Evolutionary conservation across 64 coral and sea anemone species (phyloP), one percentile per base, ranked within the genome.

Genomic region (Actinia equina): DNA sequence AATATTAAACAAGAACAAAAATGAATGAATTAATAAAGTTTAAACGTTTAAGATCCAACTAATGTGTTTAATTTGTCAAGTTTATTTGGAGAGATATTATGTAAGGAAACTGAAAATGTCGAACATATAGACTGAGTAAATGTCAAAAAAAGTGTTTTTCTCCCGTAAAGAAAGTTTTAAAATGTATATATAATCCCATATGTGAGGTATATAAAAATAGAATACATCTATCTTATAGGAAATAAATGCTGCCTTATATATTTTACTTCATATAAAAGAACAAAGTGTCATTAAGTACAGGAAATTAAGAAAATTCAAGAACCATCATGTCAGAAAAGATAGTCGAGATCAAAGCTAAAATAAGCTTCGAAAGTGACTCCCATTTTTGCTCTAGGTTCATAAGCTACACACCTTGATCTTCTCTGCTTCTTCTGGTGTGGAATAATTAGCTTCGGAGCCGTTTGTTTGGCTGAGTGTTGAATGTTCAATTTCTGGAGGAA

Each of bases 401-500:
- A 26, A 41, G 6, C 26, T 27, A 30, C 26, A 74, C 27, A 92
- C 90, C 86, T 92, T 92, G 51, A 7, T 13, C 55, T 92, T 92
- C 7, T 82, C 57, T 17, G 37, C 62, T 70, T 86, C 81, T 62
- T 88, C 90, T 49, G 82, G 84, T 83, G 86, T 19, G 41, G 77
- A 53, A 17, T 64, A 77, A 9, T 7, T 67, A 17, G 78, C 43
- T 20, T 4, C 60, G 14, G 52, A 26, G 67, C 70, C 44, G 13
- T 82, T 81, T n/a, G 87, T 83, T 87, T 85, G 91, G 0, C 27
- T 52, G 5, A 82, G 46, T 19, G 91, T 88, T 1, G 94, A 96
- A 76, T 88, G 91, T 69, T 93, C 82, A 85, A 96, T 96, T 46
- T 96, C 94, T 0, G 94, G 45, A 22, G 94, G 94, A 15, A 93